Evolutionary conservation across 2,113 vertebrate genomes (phyloP), one percentile per base, ranked within the genome.

Genomic region (Phrynocephalus versicolor): DNA sequence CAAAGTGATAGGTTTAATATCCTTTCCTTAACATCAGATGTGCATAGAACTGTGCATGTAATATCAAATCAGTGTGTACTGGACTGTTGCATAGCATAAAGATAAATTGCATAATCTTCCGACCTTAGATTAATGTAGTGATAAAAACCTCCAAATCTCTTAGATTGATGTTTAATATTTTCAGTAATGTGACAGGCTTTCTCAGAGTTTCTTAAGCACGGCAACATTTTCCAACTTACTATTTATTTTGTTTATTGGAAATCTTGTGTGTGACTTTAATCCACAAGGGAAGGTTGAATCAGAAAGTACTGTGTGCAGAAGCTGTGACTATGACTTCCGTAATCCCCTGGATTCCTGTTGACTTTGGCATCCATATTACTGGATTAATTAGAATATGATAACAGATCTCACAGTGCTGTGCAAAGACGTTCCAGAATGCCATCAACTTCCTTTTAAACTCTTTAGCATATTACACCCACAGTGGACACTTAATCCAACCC

Each of bases 1-100:
- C 51, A 86, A 74, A 65, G 77, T n/a, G 16, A 89, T 72, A 2
- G 2, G 1, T 67, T 85, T 83, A 57, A 79, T 51, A 10, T 25
- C 8, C 12, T 64, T 87, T 88, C 88, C 74, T 81, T 0, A 30
- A 90, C 86, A 73, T 2, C 25, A 72, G 75, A 65, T 69, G 45
- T 37, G 65, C 81, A 7, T 77, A 71, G 77, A 88, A 58, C 13
- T 73, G 1, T 51, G 23, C 1, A 16, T 1, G 0, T 86, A 14
- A 78, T 89, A 90, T 82, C 55, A 80, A 12, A 35, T 86, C 88
- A 73, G 23, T 45, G 13, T 72, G 85, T 64, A 39, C 3, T 67
- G 65, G 60, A 14, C n/a, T 89, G 73, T 87, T 88, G 67, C 88
- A 18, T 0, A 2, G 1, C 51, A 80, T 85, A 41, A 58, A 78